Base-by-base conservation (phyloP, 2,888 invertebrate genomes). In the Chloroclysta siterata region DNA sequence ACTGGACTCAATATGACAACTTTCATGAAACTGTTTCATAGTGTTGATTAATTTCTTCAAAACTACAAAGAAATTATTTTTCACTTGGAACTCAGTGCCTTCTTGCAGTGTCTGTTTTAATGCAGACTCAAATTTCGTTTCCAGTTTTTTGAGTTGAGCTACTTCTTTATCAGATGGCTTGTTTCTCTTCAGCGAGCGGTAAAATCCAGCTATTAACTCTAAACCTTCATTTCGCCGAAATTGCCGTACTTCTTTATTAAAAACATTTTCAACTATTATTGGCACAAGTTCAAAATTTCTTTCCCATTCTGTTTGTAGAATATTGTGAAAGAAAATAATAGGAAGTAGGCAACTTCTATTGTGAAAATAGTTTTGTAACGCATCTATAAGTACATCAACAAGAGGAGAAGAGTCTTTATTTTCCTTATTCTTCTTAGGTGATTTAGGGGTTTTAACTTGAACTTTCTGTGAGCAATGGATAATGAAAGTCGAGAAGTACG, bases 141-240 rank as follows among this genome's bases (percentile, higher is more conserved):
- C 95, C 56, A 94, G 74, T 56, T 87, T 82, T 8, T 82, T 72
- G 54, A 94, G 74, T 57, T 88, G 85, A 33, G 71, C 74, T 14
- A 86, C 72, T 15, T 84, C 78, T 44, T 79, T 77, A n/a, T 89
- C 86, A 10, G 82, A 65, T 33, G 89, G 84, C 68, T 93, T 93
- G 63, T 75, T 82, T 66, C 93, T 84, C 73, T 95, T 93, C 13
- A 94, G 84, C 72, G 95, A 94, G 53, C 93, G 90, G 80, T 95
- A 96, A 70, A 96, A 95, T 3, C 94, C 88, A n/a, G 90, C 87
- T 51, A 96, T 79, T 63, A 96, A 84, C 75, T 96, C 95, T 0
- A 95, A 75, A 0, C 95, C 95, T 85, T 96, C 96, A 67, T 94
- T 94, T 48, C 95, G 93, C 28, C 95, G 91, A 75, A 95, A 96